These are phyloP conservation scores for Drosophila punjabiensis DNA, from an alignment of 1,140 invertebrate genomes.

Conservation along the genomic window DNA sequence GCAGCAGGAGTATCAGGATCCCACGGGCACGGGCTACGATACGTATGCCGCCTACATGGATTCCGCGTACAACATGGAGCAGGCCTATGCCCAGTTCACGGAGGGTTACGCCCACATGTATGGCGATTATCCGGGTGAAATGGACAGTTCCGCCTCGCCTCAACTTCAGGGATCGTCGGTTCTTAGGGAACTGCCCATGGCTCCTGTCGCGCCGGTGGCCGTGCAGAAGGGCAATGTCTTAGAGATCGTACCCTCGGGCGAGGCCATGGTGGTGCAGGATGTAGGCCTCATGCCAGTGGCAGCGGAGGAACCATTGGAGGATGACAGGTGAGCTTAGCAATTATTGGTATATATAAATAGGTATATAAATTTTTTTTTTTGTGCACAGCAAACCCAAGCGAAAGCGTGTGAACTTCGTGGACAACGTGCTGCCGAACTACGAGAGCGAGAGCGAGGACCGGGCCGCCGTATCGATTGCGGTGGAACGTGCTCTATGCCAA, in stretches of 20 bases:
- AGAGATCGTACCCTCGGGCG: slow-evolving; percentile 76
- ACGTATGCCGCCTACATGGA: slow-evolving; percentile 73
- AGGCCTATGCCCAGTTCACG: slow-evolving; percentile 66
- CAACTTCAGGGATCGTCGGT: slow-evolving; percentile 19
- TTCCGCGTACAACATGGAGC: slow-evolving; percentile 66
- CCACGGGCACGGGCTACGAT: slow-evolving; percentile 52
- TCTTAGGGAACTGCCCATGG: slow-evolving; percentile 36
- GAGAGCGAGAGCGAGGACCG: slow-evolving; percentile 80
- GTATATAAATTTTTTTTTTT: neutral
- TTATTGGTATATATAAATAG: too few relatives aligned
- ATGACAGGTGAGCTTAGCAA: slow-evolving; percentile 45
- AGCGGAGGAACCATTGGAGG: slow-evolving; percentile 42
- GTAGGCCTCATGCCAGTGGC: slow-evolving; percentile 1
- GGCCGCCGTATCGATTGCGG: slow-evolving; percentile 38
- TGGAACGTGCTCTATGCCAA: slow-evolving; percentile 53
- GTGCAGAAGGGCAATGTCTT: slow-evolving; percentile 83
- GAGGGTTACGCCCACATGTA: slow-evolving; percentile 39
- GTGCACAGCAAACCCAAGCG: slow-evolving; percentile 64
- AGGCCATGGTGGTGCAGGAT: slow-evolving; percentile 1
- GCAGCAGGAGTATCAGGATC: slow-evolving; percentile 57
- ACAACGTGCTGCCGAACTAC: slow-evolving; percentile 70
- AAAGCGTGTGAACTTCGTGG: slow-evolving; percentile 78
- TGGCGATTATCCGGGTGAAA: slow-evolving; percentile 28
- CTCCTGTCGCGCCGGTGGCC: slow-evolving; percentile 52
- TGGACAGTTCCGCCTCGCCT: slow-evolving; percentile 5